Conservation (phyloP, 2,113 vertebrate genomes). For the Trogon melanurus region DNA sequence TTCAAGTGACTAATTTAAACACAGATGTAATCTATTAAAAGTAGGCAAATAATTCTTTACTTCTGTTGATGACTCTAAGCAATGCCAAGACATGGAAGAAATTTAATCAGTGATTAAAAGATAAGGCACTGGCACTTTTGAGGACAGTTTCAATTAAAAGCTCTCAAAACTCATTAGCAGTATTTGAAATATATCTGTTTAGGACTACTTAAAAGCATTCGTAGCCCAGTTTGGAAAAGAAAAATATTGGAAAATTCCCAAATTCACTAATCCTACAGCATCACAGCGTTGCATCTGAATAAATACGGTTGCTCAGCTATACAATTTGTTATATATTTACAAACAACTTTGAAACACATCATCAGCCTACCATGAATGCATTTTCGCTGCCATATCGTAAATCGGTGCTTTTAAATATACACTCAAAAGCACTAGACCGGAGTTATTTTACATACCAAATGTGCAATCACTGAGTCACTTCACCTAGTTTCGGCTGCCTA, state of each 20-base stretch:
- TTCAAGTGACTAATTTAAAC: conserved; percentile 41
- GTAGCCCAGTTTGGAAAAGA: not conserved
- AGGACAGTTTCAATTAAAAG: conserved; percentile 40
- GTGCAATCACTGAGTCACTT: conserved; percentile 23
- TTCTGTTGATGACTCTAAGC: conserved; percentile 24
- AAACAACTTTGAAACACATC: not conserved
- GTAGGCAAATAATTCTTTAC: conserved; percentile 27
- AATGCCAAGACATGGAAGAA: conserved; percentile 8
- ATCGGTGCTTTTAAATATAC: not conserved
- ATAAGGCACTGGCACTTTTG: conserved; percentile 14
- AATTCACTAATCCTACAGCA: not conserved
- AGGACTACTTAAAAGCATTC: not conserved
- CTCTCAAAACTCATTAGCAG: not conserved
- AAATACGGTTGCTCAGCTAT: not conserved
- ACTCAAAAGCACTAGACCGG: not conserved
- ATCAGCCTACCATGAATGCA: not conserved
- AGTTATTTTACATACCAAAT: conserved; percentile 13
- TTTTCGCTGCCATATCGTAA: not conserved
- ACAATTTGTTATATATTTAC: not conserved
- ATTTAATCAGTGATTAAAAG: not conserved
- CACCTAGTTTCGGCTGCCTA: not conserved
- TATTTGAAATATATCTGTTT: not conserved
- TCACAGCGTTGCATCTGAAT: not conserved
- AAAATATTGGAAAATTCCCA: not conserved
- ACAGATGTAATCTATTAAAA: conserved; percentile 40